phyloP scores from a whole-genome alignment of 2,113 vertebrate genomes.

The Turdus rufiventris region DNA sequence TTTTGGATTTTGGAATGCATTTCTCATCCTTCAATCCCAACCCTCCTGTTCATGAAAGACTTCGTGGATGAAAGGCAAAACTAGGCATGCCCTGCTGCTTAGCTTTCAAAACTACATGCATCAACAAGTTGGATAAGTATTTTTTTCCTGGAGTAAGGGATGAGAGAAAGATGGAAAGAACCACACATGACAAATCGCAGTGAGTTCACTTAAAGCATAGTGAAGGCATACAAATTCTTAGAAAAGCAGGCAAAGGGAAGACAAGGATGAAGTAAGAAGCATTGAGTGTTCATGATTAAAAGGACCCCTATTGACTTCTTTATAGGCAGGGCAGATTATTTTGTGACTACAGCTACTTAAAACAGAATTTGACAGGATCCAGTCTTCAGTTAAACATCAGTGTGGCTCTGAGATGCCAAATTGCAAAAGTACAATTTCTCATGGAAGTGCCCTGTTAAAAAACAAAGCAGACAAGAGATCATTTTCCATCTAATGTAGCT shows the following conservation, averaged over 20 bases:
- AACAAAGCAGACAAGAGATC: neutral
- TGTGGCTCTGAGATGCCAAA: neutral
- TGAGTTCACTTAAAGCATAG: neutral
- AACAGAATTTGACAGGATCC: neutral
- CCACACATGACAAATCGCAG: neutral
- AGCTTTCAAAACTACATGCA: neutral
- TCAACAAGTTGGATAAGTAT: neutral
- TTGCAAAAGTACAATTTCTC: neutral
- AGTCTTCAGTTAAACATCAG: neutral
- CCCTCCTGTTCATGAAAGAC: neutral
- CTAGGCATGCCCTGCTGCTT: neutral
- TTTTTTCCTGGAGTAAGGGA: neutral
- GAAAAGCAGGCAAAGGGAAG: neutral
- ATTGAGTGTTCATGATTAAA: neutral
- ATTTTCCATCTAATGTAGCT: neutral
- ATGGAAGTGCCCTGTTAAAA: neutral
- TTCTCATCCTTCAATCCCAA: neutral
- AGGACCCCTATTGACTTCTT: neutral
- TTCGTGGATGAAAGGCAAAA: neutral
- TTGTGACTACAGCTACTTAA: neutral
- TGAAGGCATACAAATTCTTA: neutral
- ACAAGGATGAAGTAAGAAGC: neutral
- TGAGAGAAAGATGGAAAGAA: slow-evolving; percentile 2
- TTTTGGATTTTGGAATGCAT: neutral
- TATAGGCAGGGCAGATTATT: neutral